Percentiles rank a stretch among this genome's conserved stretches.
phyloP scores from a whole-genome alignment of 2,888 invertebrate species.

The Lamproptera curius region DNA sequence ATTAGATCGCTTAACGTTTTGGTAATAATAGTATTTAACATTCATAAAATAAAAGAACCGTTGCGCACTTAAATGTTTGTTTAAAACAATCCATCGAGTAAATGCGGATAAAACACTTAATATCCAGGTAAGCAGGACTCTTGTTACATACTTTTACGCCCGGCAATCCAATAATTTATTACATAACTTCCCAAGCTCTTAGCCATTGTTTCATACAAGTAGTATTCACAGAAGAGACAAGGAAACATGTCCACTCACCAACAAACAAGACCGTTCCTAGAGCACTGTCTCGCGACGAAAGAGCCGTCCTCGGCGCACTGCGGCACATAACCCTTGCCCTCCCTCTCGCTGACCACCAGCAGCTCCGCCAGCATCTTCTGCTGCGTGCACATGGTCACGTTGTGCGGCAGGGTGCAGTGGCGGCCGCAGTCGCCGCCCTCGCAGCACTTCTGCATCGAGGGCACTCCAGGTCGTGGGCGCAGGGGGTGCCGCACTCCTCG shows the following conservation, averaged over 20 bases:
- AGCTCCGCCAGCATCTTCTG: constrained; percentile 88
- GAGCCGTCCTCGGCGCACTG: constrained; percentile 86
- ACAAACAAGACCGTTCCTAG: constrained; percentile 90
- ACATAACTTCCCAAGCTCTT: too few species aligned
- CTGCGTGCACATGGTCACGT: constrained; percentile 88
- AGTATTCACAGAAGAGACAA: too few species aligned
- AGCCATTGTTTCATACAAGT: too few species aligned
- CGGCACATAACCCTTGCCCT: constrained; percentile 90
- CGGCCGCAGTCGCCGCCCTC: constrained; percentile 84
- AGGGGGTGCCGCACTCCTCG: constrained; percentile 81
- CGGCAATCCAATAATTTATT: too few species aligned
- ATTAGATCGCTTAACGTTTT: too few species aligned
- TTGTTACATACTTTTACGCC: too few species aligned
- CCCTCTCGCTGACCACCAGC: constrained; percentile 86
- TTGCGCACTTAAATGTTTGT: too few species aligned
- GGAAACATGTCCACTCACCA: constrained; percentile 77
- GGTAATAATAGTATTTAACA: too few species aligned
- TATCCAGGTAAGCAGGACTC: too few species aligned
- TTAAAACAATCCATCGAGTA: too few species aligned
- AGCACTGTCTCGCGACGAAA: constrained; percentile 87
- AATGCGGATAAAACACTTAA: too few species aligned
- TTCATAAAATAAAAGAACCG: too few species aligned
- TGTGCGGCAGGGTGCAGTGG: constrained; percentile 85
- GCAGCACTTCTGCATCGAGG: constrained; percentile 90
- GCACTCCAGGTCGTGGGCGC: constrained; percentile 89